phyloP scores from a whole-genome alignment of 2,113 vertebrate genomes.

The Calidris pugnax region DNA sequence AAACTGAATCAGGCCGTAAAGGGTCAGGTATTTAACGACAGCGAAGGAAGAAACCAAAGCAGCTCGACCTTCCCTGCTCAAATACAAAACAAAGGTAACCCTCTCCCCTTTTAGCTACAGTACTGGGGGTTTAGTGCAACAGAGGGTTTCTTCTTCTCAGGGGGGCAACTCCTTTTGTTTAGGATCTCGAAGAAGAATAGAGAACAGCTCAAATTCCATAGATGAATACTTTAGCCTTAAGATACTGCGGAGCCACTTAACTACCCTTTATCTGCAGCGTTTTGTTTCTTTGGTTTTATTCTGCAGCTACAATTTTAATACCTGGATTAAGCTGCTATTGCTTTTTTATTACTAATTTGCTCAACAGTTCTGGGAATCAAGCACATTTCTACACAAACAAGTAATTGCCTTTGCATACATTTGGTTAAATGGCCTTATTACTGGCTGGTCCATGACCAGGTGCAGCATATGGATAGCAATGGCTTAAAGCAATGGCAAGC shows the following conservation, averaged over 20 bases:
- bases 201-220: background rate
- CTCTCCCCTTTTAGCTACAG: background rate
- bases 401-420: background rate
- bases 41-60: slow-evolving; percentile 74
- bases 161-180: background rate
- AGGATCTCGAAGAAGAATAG: background rate
- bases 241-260: background rate
- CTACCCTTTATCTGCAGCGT: background rate
- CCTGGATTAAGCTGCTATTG: background rate
- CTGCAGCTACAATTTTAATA: background rate
- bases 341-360: background rate
- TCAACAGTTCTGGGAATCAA: background rate
- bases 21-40: slow-evolving; percentile 74
- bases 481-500: background rate
- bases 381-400: background rate
- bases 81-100: background rate
- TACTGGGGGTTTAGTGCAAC: background rate
- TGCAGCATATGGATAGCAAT: background rate
- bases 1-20: slow-evolving; percentile 67
- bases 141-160: background rate
- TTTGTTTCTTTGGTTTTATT: background rate
- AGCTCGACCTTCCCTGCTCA: slow-evolving; percentile 73
- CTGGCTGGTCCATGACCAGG: background rate
- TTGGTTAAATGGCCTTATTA: background rate
- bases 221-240: background rate